Base-by-base conservation (phyloP, 1,140 invertebrate species). In the Drosophila mauritiana region DNA sequence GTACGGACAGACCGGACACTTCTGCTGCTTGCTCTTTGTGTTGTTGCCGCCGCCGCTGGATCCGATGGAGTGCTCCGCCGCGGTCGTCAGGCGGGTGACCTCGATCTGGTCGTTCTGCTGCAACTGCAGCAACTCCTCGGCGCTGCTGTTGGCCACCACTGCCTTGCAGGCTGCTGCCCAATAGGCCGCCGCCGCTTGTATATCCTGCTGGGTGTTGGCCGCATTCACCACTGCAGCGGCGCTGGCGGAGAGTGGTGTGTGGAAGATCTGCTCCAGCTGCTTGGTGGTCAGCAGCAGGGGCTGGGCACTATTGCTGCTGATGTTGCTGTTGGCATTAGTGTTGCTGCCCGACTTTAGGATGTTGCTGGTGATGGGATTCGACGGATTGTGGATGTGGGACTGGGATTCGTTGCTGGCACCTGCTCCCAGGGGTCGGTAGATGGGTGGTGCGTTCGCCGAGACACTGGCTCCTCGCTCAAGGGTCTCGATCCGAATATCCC, bases 1-100 rank as follows among this genome's bases (percentile, higher is more conserved):
- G 90, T 96, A 97, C 0, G 96, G 96, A 91, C 96, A 97, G 43
- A 94, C 93, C 0, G 93, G 93, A 80, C 96, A 97, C 79, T 94
- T 94, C 89, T 96, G 96, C 61, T 95, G 93, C 80, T 91, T 92
- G 55, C 81, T 83, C 61, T 91, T 91, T 13, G 90, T 89, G 25
- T 90, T 91, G 34, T 43, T 88, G 51, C 48, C 51, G 4, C 13
- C 25, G 51, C 45, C 51, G 4, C n/a, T 8, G 48, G 27, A 15
- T 31, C 31, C 31, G 13, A 5, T 7, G 27, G 40, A 13, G 11
- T 58, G 62, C 3, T 53, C 43, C 8, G 48, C 34, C 20, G 52
- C 4, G 11, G 67, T 54, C n/a, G 86, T 73, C 43, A 91, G 34
- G 0, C 90, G 80, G 0, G 90, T 91, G 43, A 91, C 91, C 70